These are phyloP conservation scores for Labeo calbasu DNA, from an alignment of 2,797 vertebrate genomes.

Conservation along the genomic window DNA sequence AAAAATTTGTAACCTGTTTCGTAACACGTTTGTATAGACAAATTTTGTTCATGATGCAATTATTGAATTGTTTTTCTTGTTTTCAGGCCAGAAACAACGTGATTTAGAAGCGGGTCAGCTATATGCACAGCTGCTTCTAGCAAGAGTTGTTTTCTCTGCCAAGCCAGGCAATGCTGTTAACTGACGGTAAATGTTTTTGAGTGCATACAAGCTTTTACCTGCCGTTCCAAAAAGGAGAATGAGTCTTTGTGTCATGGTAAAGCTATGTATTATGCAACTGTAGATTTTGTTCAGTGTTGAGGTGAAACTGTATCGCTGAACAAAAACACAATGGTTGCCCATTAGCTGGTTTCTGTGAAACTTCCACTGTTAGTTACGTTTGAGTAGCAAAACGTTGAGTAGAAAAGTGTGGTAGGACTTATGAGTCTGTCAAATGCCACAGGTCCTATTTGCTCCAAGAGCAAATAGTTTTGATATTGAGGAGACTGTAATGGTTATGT, in stretches of 20 bases:
- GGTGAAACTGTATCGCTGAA: background rate
- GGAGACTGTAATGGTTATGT: background rate
- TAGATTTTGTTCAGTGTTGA: constrained; percentile 48
- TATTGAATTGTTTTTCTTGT: constrained; percentile 34
- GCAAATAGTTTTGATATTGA: constrained; percentile 27
- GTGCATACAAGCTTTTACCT: constrained; percentile 72
- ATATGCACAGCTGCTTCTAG: constrained; percentile 30
- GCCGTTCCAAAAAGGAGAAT: constrained; percentile 21
- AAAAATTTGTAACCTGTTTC: background rate
- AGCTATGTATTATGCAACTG: constrained; percentile 68
- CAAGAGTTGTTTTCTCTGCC: constrained; percentile 57
- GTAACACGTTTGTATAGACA: background rate
- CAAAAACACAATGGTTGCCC: constrained; percentile 70
- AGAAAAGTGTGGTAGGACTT: constrained; percentile 32
- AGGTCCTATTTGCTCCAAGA: constrained; percentile 26
- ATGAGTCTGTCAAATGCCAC: constrained; percentile 39
- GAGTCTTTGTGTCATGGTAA: constrained; percentile 49
- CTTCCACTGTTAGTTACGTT: constrained; percentile 87
- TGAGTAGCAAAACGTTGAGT: constrained; percentile 67
- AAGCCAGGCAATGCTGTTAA: constrained; percentile 67
- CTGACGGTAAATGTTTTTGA: constrained; percentile 81
- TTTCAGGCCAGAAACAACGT: constrained; percentile 58
- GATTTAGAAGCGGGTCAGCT: constrained; percentile 43
- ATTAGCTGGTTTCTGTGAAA: constrained; percentile 90
- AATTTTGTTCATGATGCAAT: background rate